phyloP scores from a whole-genome alignment of 2,797 vertebrate genomes.

The Falco columbarius region DNA sequence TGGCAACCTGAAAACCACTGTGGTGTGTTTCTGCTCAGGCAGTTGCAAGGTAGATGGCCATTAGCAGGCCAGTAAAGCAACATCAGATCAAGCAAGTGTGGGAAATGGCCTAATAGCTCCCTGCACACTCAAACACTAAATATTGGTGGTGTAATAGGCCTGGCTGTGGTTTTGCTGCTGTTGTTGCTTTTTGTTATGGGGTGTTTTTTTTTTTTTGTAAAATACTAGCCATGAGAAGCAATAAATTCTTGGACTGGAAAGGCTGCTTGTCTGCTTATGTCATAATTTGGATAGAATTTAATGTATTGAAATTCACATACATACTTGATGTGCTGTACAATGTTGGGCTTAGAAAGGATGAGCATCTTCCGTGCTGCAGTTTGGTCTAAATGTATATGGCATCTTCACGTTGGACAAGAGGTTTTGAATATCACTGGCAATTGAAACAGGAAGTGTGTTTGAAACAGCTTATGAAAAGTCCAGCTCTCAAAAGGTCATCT shows the following conservation, averaged over 20 bases:
- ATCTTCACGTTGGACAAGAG: neutral
- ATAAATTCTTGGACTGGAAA: neutral
- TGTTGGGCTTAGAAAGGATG: neutral
- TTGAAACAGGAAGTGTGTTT: neutral
- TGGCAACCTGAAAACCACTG: neutral
- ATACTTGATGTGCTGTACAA: neutral
- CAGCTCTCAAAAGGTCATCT: neutral
- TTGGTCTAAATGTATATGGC: neutral
- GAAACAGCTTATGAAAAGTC: neutral
- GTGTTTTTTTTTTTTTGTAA: neutral
- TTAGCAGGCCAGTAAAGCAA: neutral
- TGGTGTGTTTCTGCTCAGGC: neutral
- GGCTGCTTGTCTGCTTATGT: neutral
- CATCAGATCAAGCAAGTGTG: neutral
- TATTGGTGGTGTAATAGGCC: neutral
- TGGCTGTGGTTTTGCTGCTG: neutral
- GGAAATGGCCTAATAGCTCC: neutral
- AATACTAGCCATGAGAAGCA: neutral
- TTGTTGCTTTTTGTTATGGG: neutral
- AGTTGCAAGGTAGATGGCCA: neutral
- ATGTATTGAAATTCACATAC: neutral
- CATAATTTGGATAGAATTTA: neutral
- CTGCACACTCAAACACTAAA: neutral
- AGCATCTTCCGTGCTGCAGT: neutral
- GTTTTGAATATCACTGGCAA: neutral